A percentile compares a stretch with the other conserved stretches of the same genome.
phyloP scores from a whole-genome alignment of 2,797 vertebrate species.

The Gambelia wislizenii region DNA sequence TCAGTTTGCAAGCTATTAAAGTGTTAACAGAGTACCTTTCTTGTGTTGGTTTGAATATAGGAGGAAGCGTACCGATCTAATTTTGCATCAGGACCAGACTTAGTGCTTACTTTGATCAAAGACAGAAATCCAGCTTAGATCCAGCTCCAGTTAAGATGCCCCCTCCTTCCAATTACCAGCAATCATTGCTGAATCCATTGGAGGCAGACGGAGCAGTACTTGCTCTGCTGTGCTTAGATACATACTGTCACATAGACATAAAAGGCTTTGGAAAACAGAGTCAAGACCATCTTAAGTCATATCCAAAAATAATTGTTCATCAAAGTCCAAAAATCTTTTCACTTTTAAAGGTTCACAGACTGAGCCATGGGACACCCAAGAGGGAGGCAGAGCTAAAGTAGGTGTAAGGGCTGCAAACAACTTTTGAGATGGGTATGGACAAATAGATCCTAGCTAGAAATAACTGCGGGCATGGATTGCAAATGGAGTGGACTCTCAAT shows the following conservation, averaged over 20 bases:
- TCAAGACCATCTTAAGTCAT: background rate
- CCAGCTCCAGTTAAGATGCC: background rate
- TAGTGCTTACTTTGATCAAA: background rate
- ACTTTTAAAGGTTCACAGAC: too few species aligned
- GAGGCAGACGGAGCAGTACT: background rate
- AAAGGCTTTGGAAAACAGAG: background rate
- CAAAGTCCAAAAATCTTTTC: background rate
- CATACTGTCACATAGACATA: background rate
- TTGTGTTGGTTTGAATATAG: background rate
- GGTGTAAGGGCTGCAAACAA: too few species aligned
- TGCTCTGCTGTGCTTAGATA: background rate
- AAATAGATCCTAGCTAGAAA: background rate
- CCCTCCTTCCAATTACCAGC: background rate
- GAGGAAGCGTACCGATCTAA: background rate
- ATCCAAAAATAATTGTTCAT: background rate
- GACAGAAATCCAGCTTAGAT: background rate
- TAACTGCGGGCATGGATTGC: too few species aligned
- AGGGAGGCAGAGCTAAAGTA: background rate
- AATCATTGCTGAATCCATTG: background rate
- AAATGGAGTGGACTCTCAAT: too few species aligned
- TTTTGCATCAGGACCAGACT: background rate
- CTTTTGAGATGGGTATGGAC: background rate
- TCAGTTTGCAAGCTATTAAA: conserved; percentile 3
- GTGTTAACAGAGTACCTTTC: background rate
- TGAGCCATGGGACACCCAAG: too few species aligned